Evolutionary conservation across 2,113 vertebrate species (phyloP), one percentile per base, ranked within the genome.

Genomic region (Laticauda colubrina): DNA sequence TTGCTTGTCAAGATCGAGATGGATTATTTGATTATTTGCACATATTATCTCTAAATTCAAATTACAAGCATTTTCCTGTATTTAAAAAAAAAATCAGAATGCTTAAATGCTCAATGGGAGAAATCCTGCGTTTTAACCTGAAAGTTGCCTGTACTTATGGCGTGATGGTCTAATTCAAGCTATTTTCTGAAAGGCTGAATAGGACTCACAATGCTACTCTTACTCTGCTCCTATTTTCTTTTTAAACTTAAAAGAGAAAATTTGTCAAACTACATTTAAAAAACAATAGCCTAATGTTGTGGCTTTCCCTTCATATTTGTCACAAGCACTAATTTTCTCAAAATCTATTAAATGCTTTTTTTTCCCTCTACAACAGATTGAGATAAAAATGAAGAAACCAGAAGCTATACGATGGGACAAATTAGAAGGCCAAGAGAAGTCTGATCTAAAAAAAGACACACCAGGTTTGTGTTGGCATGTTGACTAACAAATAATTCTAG

Each of bases 371-470:
- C 86, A 94, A 64, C 96, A 99, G 99, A 97, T 99, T 97, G 99
- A 99, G 97, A 98, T 99, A 97, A 99, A 99, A 98, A 98, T 99
- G 98, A 99, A 98, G 98, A 99, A 99, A 96, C 98, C 98, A 10
- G 99, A 99, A 94, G 98, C 98, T 92, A 97, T 98, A 94, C 98
- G 98, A 97, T 99, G 99, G 99, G 99, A 99, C 96, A 99, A 98
- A 95, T 97, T 99, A 96, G 98, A 99, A 95, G 98, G 98, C 81
- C 97, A 99, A 93, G 98, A 97, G 96, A 96, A 97, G 90, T 96
- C 97, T 64, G 97, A 96, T 26, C 93, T 98, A 93, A 99, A 99
- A 97, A 98, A 98, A 95, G 99, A 98, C 96, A 95, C 95, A 94
- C 97, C 98, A 95, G 98, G 99, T 99, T 96, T 98, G 98, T 98